Percentiles rank a stretch among this genome's conserved stretches.
Conservation (phyloP, 2,888 invertebrate species). For the Odontocerum albicorne region DNA sequence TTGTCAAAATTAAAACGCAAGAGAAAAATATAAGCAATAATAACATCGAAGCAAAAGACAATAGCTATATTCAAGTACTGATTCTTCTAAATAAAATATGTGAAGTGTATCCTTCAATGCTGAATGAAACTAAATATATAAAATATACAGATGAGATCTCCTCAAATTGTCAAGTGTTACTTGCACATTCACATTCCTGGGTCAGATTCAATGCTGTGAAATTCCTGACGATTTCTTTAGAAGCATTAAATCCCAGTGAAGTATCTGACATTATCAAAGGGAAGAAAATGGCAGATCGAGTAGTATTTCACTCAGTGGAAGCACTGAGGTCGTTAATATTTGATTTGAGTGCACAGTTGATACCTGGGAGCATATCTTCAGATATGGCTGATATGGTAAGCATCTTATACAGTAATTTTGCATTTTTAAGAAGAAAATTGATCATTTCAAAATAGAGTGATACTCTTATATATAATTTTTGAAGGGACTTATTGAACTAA, state of each 20-base stretch:
- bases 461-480: too few species aligned
- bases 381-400: conserved; percentile 73
- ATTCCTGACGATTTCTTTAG: conserved; percentile 72
- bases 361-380: conserved; percentile 64
- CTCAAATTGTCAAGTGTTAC: conserved; percentile 68
- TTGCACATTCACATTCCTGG: conserved; percentile 86
- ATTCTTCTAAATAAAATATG: conserved; percentile 71
- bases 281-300: conserved; percentile 48
- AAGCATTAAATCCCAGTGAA: conserved; percentile 62
- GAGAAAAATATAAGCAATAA: conserved; percentile 50
- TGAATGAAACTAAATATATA: conserved; percentile 54
- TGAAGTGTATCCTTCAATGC: conserved; percentile 60
- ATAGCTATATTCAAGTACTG: conserved; percentile 73
- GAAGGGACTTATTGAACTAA: too few species aligned
- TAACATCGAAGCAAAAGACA: conserved; percentile 58
- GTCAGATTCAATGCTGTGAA: conserved; percentile 78
- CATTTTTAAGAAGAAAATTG: too few species aligned
- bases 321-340: conserved; percentile 67
- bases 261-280: conserved; percentile 55
- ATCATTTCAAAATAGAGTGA: too few species aligned
- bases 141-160: conserved; percentile 60
- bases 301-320: conserved; percentile 65
- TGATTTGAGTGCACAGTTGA: conserved; percentile 75
- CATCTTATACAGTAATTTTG: too few species aligned
- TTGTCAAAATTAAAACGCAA: conserved; percentile 57